Evolutionary conservation across 1,140 invertebrate genomes (phyloP), one percentile per base, ranked within the genome.

Genomic region (Lethrus apterus): DNA sequence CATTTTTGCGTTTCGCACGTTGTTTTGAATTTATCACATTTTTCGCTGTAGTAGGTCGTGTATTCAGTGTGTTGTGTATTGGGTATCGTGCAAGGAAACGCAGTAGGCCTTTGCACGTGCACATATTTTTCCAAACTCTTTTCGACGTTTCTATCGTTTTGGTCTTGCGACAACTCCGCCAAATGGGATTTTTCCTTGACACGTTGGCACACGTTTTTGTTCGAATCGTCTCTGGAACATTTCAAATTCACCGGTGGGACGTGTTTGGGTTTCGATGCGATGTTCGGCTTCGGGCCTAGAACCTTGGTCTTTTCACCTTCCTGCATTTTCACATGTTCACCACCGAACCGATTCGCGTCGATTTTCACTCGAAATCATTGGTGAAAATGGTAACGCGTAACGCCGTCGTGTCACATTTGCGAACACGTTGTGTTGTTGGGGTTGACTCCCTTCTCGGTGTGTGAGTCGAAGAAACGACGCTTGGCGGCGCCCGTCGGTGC

Each of bases 241-340:
- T 38, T 38, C 33, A 60, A 41, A 45, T 58, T 60, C 10, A 65
- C 60, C 10, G 63, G 65, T 36, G 65, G 65, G 7, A 67, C 58
- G 43, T 55, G 60, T 47, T 60, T 62, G 2, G 65, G 65, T 49
- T 67, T 67, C 7, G 57, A 57, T 3, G 65, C 59, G 31, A 67
- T 65, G 7, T 48, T 50, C 5, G 65, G 65, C 57, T 67, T 67
- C 2, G 63, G 61, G 17, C 60, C 58, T 26, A 49, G 33, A 33
- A 66, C 57, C 54, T 64, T 64, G 2, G 61, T 59, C 41, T 56
- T 58, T 13, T 65, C 63, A n/a, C 13, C 13, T 33, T 33, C 31
- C 14, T 5, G 5, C 5, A 5, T 33, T 33, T 33, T 33, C 4
- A 4, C 5, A 13, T 13, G 13, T 9, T n/a, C 5, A 23, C 4